phyloP scores from a whole-genome alignment of 2,113 vertebrate species.

The Apodemus sylvaticus region DNA sequence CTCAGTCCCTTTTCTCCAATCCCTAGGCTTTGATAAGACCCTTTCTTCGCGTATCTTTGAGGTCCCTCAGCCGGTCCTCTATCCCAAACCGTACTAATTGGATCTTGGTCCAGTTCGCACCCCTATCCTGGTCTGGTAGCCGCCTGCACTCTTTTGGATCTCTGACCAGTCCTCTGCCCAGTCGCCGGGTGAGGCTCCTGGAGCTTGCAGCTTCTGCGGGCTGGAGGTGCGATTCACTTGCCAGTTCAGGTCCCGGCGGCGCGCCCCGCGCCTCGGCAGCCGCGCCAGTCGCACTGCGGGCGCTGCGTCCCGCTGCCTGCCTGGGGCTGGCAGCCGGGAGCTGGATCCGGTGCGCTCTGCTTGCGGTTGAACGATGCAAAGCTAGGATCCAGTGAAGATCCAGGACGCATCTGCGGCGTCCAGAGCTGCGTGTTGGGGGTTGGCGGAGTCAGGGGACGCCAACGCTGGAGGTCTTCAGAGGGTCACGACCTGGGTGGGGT shows the following conservation, averaged over 20 bases:
- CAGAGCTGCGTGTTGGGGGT: not conserved
- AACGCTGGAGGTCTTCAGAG: not conserved
- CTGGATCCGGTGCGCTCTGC: not conserved
- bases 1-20: not conserved
- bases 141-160: not conserved
- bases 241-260: constrained; percentile 32
- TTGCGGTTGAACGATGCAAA: not conserved
- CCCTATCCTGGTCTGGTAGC: not conserved
- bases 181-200: not conserved
- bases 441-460: not conserved
- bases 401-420: not conserved
- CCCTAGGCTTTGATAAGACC: not conserved
- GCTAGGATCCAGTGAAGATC: not conserved
- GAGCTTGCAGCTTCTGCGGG: not conserved
- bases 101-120: not conserved
- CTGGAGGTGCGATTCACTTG: not conserved
- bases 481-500: not conserved
- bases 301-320: constrained; percentile 41
- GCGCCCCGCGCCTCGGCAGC: not conserved
- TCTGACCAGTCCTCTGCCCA: not conserved
- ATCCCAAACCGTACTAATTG: not conserved
- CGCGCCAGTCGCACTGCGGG: constrained; percentile 77
- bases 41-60: not conserved
- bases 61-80: not conserved
- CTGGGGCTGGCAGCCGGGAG: not conserved